phyloP scores from a whole-genome alignment of 2,797 vertebrate genomes.

The Halcyon badia region DNA sequence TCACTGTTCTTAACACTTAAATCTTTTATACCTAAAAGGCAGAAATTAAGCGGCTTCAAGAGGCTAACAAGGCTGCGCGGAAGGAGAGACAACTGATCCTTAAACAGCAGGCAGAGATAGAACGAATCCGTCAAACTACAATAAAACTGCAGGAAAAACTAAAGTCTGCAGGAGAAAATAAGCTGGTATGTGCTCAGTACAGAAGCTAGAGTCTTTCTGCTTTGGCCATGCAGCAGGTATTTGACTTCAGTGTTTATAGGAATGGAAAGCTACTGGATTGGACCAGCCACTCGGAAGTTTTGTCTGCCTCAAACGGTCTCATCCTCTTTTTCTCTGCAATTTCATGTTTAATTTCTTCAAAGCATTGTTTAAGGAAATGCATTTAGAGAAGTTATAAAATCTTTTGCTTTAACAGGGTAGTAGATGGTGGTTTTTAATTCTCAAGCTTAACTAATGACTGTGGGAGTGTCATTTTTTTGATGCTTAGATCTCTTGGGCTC shows the following conservation, averaged over 20 bases:
- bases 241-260: background rate
- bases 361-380: background rate
- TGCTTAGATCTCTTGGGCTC: background rate
- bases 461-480: background rate
- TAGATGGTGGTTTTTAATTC: background rate
- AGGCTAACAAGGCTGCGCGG: constrained; percentile 94
- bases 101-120: constrained; percentile 96
- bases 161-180: constrained; percentile 88
- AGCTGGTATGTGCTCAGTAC: constrained; percentile 81
- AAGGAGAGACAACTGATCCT: constrained; percentile 95
- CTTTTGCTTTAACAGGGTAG: background rate
- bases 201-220: background rate
- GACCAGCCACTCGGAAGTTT: background rate
- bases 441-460: background rate
- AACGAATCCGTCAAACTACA: constrained; percentile 93
- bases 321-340: background rate
- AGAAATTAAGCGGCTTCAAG: constrained; percentile 96
- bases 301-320: background rate
- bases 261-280: background rate
- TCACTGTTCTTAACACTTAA: background rate
- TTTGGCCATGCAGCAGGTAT: background rate
- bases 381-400: background rate
- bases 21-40: constrained; percentile 81
- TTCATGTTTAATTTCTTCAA: background rate
- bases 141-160: constrained; percentile 93